These are phyloP conservation scores for Condylura cristata DNA, from an alignment of 2,113 vertebrate genomes.

Conservation along the genomic window DNA sequence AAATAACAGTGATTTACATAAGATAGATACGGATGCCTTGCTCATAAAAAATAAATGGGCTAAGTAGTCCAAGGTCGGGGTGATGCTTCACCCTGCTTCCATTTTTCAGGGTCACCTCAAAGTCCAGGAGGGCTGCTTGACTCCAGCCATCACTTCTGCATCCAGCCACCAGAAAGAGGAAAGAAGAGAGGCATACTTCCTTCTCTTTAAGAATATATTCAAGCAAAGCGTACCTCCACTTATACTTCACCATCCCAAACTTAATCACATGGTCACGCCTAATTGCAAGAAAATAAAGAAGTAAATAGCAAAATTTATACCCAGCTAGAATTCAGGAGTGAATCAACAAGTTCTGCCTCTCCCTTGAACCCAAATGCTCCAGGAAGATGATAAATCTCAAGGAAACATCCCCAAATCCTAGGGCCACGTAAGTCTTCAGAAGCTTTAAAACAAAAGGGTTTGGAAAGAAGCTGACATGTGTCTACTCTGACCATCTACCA, in stretches of 20 bases:
- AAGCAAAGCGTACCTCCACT: not conserved
- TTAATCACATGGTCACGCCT: not conserved
- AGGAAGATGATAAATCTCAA: not conserved
- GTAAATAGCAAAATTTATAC: not conserved
- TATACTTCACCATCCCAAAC: not conserved
- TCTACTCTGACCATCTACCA: too few species aligned
- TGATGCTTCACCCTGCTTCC: not conserved
- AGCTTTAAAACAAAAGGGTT: not conserved
- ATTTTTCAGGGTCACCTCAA: constrained; percentile 11
- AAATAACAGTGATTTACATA: not conserved
- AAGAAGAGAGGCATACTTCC: not conserved
- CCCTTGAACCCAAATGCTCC: not conserved
- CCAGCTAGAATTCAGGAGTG: not conserved
- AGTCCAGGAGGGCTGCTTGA: not conserved
- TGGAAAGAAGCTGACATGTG: not conserved
- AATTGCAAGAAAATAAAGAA: not conserved
- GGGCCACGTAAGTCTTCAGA: not conserved
- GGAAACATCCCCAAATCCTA: not conserved
- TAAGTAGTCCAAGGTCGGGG: not conserved
- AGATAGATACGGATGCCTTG: not conserved
- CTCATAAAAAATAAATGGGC: not conserved
- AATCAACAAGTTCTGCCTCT: not conserved
- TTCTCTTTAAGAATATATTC: not conserved
- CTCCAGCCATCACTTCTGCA: not conserved
- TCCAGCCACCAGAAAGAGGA: not conserved